These are phyloP conservation scores for Helicolenus hilgendorfi DNA, from an alignment of 2,797 vertebrate species.

Conservation along the genomic window DNA sequence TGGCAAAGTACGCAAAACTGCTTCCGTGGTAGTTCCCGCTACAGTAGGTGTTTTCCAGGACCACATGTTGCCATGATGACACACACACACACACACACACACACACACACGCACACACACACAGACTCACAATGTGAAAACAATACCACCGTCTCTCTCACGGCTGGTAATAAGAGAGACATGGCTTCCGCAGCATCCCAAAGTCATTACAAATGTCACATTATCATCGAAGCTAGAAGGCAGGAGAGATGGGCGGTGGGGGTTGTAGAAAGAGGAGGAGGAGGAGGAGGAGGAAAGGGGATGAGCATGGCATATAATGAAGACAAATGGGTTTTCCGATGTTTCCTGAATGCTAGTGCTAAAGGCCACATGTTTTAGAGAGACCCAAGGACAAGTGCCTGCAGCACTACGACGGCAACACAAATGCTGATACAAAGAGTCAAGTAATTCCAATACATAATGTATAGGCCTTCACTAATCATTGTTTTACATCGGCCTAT, in stretches of 20 bases:
- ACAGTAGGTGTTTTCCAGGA: background rate
- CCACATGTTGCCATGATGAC: background rate
- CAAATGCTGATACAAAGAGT: constrained; percentile 11
- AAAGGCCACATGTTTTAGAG: constrained; percentile 49
- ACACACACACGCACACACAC: background rate
- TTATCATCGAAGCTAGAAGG: constrained; percentile 23
- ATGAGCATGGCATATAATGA: constrained; percentile 42
- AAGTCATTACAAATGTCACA: constrained; percentile 29
- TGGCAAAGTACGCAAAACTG: background rate
- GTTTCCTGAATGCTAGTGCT: constrained; percentile 34
- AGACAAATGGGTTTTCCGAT: constrained; percentile 53
- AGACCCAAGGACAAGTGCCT: constrained; percentile 8
- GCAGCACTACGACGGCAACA: background rate
- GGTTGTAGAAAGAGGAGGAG: background rate
- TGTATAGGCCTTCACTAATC: background rate
- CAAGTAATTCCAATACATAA: background rate
- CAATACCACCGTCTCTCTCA: background rate
- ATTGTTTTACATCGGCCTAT: background rate
- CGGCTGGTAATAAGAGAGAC: background rate
- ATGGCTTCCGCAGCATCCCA: background rate
- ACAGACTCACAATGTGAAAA: background rate
- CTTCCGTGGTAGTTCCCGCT: background rate
- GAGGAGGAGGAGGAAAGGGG: background rate
- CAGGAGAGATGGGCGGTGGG: background rate
- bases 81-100: background rate